Conservation (phyloP, 2,888 invertebrate genomes). For the Stenichneumon culpator region DNA sequence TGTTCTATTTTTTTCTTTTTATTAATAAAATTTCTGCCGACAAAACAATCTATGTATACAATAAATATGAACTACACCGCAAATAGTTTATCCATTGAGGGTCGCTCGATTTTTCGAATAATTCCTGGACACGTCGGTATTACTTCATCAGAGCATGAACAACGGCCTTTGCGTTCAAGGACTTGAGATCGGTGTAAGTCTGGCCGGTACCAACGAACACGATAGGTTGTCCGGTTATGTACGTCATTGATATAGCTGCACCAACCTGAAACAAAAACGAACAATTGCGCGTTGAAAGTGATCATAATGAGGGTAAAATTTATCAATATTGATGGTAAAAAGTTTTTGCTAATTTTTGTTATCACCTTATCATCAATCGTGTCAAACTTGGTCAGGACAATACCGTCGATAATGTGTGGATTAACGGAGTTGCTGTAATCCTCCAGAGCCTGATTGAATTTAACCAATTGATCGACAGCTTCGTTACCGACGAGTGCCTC, state of each 20-base stretch:
- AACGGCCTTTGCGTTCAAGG: slow-evolving; percentile 97
- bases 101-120: slow-evolving; percentile 19
- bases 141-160: slow-evolving; percentile 98
- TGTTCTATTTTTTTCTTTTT: slow-evolving; percentile 24
- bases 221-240: slow-evolving; percentile 99
- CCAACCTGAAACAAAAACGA: slow-evolving; percentile 89
- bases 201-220: slow-evolving; percentile 99
- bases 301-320: background rate
- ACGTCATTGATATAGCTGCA: slow-evolving; percentile 99
- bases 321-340: background rate
- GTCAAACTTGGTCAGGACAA: slow-evolving; percentile 99
- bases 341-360: background rate
- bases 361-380: slow-evolving; percentile 98
- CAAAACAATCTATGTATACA: slow-evolving; percentile 66
- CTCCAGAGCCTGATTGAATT: slow-evolving; percentile 99
- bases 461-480: slow-evolving; percentile 99
- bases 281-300: background rate
- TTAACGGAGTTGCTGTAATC: slow-evolving; percentile 92
- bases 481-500: slow-evolving; percentile 99
- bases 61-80: slow-evolving; percentile 64
- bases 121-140: slow-evolving; percentile 74
- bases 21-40: slow-evolving; percentile 61
- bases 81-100: slow-evolving; percentile 39
- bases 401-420: slow-evolving; percentile 98
- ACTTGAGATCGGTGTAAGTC: slow-evolving; percentile 99